These are phyloP conservation scores for Meghimatium bilineatum DNA, from an alignment of 2,888 invertebrate genomes.

Conservation along the genomic window DNA sequence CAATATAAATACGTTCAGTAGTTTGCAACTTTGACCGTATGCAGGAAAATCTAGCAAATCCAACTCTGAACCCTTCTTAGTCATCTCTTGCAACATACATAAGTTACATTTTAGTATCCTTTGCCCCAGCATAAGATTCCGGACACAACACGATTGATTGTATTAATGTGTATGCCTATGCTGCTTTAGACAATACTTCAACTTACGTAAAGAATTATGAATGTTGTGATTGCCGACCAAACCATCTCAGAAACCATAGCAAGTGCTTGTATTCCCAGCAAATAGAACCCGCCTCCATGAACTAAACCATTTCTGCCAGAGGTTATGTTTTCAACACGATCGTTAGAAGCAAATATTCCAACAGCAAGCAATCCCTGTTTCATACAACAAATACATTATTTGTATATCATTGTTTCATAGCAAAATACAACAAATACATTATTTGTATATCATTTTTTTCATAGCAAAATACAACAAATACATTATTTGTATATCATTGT, in stretches of 20 bases:
- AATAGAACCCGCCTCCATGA: constrained; percentile 88
- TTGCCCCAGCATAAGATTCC: no score
- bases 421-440: not conserved
- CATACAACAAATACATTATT: not conserved
- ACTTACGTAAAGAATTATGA: constrained; percentile 84
- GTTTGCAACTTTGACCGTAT: no score
- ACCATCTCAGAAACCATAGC: constrained; percentile 84
- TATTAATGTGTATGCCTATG: no score
- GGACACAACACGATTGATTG: no score
- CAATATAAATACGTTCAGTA: no score
- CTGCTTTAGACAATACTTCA: not conserved
- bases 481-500: no score
- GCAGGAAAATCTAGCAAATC: no score
- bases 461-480: not conserved
- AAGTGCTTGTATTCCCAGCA: constrained; percentile 89
- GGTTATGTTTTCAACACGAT: constrained; percentile 86
- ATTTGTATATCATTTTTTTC: not conserved
- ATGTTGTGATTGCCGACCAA: constrained; percentile 87
- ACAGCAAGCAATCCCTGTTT: constrained; percentile 89
- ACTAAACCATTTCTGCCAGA: constrained; percentile 79
- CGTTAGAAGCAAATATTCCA: constrained; percentile 91
- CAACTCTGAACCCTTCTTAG: no score
- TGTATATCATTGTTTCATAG: not conserved
- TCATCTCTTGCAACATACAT: no score
- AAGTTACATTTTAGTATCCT: no score